A percentile compares a stretch with the other conserved stretches of the same genome.
phyloP scores from a whole-genome alignment of 1,140 invertebrate species.

The Drosophila bipectinata region DNA sequence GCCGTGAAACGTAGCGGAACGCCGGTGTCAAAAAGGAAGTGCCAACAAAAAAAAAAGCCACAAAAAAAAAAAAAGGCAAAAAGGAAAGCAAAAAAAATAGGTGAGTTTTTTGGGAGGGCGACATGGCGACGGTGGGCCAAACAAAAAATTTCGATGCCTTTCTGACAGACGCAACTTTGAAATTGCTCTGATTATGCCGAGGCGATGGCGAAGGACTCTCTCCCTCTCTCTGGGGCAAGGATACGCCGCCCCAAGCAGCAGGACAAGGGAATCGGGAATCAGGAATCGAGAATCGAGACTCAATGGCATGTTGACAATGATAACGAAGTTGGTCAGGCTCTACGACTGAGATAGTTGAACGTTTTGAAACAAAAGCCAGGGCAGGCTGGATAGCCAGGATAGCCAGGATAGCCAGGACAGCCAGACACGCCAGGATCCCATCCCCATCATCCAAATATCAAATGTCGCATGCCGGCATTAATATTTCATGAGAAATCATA shows the following conservation, averaged over 20 bases:
- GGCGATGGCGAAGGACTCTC: neutral
- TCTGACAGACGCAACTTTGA: constrained; percentile 79
- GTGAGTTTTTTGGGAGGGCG: neutral
- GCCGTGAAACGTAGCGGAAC: constrained; percentile 77
- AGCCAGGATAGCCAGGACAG: no score
- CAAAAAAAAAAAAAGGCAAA: neutral
- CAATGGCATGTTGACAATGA: constrained; percentile 81
- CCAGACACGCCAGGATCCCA: no score
- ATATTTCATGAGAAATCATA: constrained; percentile 83
- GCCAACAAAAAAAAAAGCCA: constrained; percentile 45
- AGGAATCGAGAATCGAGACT: constrained; percentile 26
- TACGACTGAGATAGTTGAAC: neutral
- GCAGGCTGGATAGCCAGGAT: no score
- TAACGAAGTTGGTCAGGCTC: constrained; percentile 75
- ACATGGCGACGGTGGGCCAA: constrained; percentile 34
- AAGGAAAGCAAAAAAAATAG: neutral
- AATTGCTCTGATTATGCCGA: constrained; percentile 77
- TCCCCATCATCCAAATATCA: constrained; percentile 62
- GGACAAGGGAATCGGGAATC: constrained; percentile 12
- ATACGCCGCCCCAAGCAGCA: neutral
- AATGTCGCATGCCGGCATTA: constrained; percentile 79
- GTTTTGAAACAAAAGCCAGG: constrained; percentile 51
- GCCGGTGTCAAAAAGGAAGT: constrained; percentile 79
- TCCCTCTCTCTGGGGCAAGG: neutral
- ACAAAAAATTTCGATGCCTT: constrained; percentile 74